A percentile compares a stretch with the other conserved stretches of the same genome.
These are phyloP conservation scores for Rutpela maculata DNA, from an alignment of 2,888 invertebrate species.

Conservation along the genomic window DNA sequence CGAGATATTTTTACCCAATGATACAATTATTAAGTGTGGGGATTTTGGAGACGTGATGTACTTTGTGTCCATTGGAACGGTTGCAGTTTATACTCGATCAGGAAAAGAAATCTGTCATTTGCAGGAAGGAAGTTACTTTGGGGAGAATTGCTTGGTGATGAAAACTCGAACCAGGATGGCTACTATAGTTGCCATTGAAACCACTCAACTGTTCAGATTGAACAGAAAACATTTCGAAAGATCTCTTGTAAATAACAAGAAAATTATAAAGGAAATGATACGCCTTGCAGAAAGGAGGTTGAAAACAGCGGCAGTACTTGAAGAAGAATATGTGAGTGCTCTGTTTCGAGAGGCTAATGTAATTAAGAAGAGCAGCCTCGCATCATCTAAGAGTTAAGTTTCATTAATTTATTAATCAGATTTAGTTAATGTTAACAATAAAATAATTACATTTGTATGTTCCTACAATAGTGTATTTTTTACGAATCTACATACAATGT, in stretches of 20 bases:
- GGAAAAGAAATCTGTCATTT: conserved; percentile 73
- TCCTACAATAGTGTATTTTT: too few relatives aligned
- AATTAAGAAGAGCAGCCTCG: too few relatives aligned
- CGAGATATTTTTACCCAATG: conserved; percentile 79
- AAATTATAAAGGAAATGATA: neutral
- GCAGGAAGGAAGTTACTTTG: conserved; percentile 74
- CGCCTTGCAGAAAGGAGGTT: neutral
- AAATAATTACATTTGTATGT: too few relatives aligned
- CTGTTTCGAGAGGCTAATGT: too few relatives aligned
- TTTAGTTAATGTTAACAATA: too few relatives aligned
- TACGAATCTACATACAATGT: too few relatives aligned
- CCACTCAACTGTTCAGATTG: conserved; percentile 78
- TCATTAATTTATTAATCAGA: too few relatives aligned
- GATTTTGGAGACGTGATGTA: conserved; percentile 80
- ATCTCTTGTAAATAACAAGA: conserved; percentile 41
- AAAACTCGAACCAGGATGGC: conserved; percentile 77
- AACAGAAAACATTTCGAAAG: conserved; percentile 75
- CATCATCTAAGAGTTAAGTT: too few relatives aligned
- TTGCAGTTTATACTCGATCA: conserved; percentile 78
- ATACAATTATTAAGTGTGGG: conserved; percentile 78
- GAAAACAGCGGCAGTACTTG: neutral
- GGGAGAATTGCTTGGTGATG: conserved; percentile 78
- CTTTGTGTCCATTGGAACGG: conserved; percentile 79
- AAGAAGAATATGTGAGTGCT: neutral
- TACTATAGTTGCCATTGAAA: conserved; percentile 79